Evolutionary conservation across 2,888 invertebrate species (phyloP).

Genomic region (Zelleria hepariella): DNA sequence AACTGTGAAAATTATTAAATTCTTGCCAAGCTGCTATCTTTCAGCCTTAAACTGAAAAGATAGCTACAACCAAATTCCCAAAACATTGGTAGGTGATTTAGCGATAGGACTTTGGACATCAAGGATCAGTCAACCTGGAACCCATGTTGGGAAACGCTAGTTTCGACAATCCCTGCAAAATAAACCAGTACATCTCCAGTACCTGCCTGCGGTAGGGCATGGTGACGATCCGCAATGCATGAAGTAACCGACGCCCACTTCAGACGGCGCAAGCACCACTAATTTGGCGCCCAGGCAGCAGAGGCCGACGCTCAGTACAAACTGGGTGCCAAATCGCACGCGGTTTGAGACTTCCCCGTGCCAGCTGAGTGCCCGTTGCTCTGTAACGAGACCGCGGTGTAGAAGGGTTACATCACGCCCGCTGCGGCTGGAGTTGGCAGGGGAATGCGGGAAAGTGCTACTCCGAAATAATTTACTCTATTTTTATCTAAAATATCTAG

Average conservation of each 20-base stretch:
- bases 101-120: too few relatives aligned
- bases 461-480: too few relatives aligned
- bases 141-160: too few relatives aligned
- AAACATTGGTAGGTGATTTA: too few relatives aligned
- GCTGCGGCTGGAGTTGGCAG: background rate
- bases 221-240: constrained; percentile 25
- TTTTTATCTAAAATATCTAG: too few relatives aligned
- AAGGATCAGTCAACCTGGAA: too few relatives aligned
- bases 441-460: background rate
- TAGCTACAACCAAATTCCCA: too few relatives aligned
- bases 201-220: background rate
- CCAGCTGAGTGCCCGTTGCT: constrained; percentile 27
- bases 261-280: constrained; percentile 31
- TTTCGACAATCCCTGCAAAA: too few relatives aligned
- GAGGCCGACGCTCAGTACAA: constrained; percentile 28
- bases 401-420: background rate
- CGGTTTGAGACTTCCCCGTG: constrained; percentile 29
- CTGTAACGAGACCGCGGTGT: constrained; percentile 33
- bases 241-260: constrained; percentile 25
- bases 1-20: too few relatives aligned
- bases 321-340: constrained; percentile 41
- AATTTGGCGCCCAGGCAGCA: constrained; percentile 37
- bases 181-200: background rate
- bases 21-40: too few relatives aligned
- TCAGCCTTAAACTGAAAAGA: too few relatives aligned